Evolutionary conservation across 2,888 invertebrate genomes (phyloP).

Genomic region (Pammene fasciana): DNA sequence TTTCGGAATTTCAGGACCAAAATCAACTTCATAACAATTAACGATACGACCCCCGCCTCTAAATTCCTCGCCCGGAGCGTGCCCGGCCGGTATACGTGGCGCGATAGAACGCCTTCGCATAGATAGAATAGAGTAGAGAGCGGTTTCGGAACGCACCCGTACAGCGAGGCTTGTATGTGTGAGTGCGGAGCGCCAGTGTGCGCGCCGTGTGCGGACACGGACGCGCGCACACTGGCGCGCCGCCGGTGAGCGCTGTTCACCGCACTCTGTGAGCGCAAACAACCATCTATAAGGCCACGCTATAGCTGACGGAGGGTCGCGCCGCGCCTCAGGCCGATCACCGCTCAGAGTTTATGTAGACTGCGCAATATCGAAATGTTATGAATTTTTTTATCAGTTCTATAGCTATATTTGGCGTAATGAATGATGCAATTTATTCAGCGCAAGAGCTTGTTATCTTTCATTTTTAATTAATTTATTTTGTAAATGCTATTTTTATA

Average conservation of each 20-base stretch:
- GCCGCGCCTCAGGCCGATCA: conserved; percentile 71
- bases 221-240: conserved; percentile 70
- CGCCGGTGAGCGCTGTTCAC: conserved; percentile 84
- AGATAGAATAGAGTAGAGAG: conserved; percentile 84
- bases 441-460: not conserved
- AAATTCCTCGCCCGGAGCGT: conserved; percentile 84
- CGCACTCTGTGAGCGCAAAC: conserved; percentile 84
- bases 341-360: conserved; percentile 52
- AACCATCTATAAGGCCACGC: conserved; percentile 84
- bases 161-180: conserved; percentile 61
- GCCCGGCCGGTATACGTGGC: conserved; percentile 81
- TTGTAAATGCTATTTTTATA: no score
- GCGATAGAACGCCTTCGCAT: conserved; percentile 82
- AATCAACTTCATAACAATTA: conserved; percentile 84
- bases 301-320: conserved; percentile 81
- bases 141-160: conserved; percentile 83
- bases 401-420: not conserved
- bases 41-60: conserved; percentile 84
- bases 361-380: conserved; percentile 23
- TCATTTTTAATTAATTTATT: no score
- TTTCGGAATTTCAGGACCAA: conserved; percentile 83
- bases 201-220: conserved; percentile 56
- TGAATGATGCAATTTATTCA: not conserved
- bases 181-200: conserved; percentile 58
- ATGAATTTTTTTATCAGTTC: not conserved